Base-by-base conservation (phyloP, 2,888 invertebrate genomes). In the Diaprepes abbreviatus region DNA sequence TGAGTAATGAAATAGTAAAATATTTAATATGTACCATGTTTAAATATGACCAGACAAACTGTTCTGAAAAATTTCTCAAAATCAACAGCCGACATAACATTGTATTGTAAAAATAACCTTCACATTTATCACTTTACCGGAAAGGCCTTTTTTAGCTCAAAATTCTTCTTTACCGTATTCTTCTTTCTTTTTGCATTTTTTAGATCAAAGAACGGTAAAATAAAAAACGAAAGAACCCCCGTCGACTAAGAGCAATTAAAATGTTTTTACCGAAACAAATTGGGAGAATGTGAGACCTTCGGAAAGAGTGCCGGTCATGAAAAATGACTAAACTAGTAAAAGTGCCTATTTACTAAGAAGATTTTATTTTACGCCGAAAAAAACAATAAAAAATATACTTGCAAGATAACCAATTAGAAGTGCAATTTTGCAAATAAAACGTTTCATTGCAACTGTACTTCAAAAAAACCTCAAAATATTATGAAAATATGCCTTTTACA, bases 191-290 rank as follows among this genome's bases (percentile, higher is more conserved):
- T 28, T 50, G 2, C 4, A 14, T 12, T 45, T 45, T 45, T 45
- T 45, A 17, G 28, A 28, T 50, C 28, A 28, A 9, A 50, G 45
- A 50, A 50, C 48, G 28, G 9, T 28, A 9, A 12, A 7, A 10
- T 28, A 62, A 52, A 62, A 62, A 62, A 62, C 36, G 50, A 36
- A 50, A 38, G 24, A 62, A 50, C 62, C 36, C 62, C 62, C 19
- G 35, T 9, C 35, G 62, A 21, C 24, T 5, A 12, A 24, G n/a
- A 35, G 33, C 36, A 50, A 50, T 50, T 62, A 19, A 50, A 36
- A 19, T 14, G 21, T 33, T 14, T 16, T 45, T 19, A 36, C 21
- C 36, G 62, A 48, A 62, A 62, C 62, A 62, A 62, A 62, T 62
- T 50, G 35, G 19, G 12, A 3, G 36, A 50, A 50, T 28, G 21